Base-by-base conservation (phyloP, 2,797 vertebrate species). In the Urocyon cinereoargenteus region DNA sequence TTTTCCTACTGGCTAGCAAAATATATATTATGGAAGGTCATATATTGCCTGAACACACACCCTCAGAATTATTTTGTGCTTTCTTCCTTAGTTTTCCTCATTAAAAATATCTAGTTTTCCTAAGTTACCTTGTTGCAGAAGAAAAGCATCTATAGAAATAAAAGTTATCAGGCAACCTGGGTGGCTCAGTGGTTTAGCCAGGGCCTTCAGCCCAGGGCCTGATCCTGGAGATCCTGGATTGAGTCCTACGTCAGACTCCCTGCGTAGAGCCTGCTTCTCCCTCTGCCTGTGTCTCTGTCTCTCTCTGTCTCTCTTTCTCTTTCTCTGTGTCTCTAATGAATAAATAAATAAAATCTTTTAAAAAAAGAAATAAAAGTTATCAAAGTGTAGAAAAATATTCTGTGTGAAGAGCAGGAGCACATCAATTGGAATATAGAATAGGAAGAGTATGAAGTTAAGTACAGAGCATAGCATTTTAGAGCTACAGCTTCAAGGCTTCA, bases 1-100 rank as follows among this genome's bases (percentile, higher is more conserved):
- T 77, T 92, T 96, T 94, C 51, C 55, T 77, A 57, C 36, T 72
- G 51, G 2, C 22, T 79, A 73, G 36, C 40, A 72, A 92, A 89
- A 91, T 26, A 75, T 15, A 57, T 79, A 31, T 55, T 34, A 66
- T 22, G 0, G 5, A 78, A 16, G 1, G 5, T 77, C 11, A 7
- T 83, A 19, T 55, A 34, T 40, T 77, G 59, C 53, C 36, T 73
- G 55, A 84, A 91, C 13, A 90, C 9, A 72, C 5, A 92, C 45
- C 55, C 21, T 77, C 55, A 86, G 66, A 64, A 75, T 14, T 11
- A 36, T 16, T 49, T 36, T 90, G 55, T 9, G 26, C 61, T 85
- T 49, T 40, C 19, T 61, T 31, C 7, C 7, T 94, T 62, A 51
- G 45, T 84, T 96, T 86, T 86, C 21, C 21, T 73, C 55, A 77